Base-by-base conservation (phyloP, 2,888 invertebrate genomes). In the Hypena proboscidalis region DNA sequence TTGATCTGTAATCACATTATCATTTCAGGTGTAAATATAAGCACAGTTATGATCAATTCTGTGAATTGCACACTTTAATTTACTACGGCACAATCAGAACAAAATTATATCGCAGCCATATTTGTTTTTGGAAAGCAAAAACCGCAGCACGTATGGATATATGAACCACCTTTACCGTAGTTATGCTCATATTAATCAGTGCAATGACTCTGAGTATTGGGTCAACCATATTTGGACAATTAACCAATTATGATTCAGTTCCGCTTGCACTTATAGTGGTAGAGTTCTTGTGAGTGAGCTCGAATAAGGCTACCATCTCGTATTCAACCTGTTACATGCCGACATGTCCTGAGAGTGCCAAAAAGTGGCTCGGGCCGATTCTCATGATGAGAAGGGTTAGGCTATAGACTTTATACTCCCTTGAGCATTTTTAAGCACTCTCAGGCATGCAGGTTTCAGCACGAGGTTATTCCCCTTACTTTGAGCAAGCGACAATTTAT, bases 161-260 rank as follows among this genome's bases (percentile, higher is more conserved):
- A n/a, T n/a, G n/a, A n/a, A n/a, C n/a, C 38, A 35, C 42, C 41
- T 53, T 41, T 44, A 39, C 38, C 46, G 26, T 41, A 14, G 29
- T n/a, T n/a, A n/a, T n/a, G n/a, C 39, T 36, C 25, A 48, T 42
- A 42, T 50, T 61, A 48, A 19, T 22, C 47, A 57, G 40, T 34
- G 67, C 54, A 61, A 70, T 65, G 62, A 53, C 63, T 60, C n/a
- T n/a, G n/a, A n/a, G n/a, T n/a, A n/a, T n/a, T n/a, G n/a, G n/a
- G n/a, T 66, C 62, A 58, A 46, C 62, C 62, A 64, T 66, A 66
- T 66, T n/a, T 62, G 48, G 52, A 49, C 66, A 73, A 77, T 80
- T 74, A 75, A 67, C 74, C 77, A 77, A 77, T 80, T 75, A 44
- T 44, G 41, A 53, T 49, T 45, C 58, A 64, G 62, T 66, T 53